phyloP scores from a whole-genome alignment of 2,113 vertebrate species.

The Cacatua alba region DNA sequence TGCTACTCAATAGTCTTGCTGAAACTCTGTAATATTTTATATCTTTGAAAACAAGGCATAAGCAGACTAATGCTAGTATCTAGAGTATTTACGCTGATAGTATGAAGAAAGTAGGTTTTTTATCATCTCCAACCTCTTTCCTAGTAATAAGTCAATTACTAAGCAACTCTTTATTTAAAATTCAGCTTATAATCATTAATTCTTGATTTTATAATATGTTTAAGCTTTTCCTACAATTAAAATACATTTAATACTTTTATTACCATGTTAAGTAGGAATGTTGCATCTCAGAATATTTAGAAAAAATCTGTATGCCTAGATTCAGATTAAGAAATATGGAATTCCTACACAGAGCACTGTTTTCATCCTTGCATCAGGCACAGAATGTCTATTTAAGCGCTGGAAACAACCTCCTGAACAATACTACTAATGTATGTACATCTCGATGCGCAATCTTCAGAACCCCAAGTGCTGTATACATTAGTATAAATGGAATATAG shows the following conservation, averaged over 20 bases:
- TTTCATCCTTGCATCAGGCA: background rate
- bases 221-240: background rate
- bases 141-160: background rate
- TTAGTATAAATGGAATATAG: background rate
- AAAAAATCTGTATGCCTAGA: background rate
- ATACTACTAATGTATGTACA: accelerated
- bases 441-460: background rate
- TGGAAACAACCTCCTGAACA: background rate
- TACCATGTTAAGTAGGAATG: background rate
- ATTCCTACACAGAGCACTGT: background rate
- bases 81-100: background rate
- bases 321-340: background rate
- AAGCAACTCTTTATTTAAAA: background rate
- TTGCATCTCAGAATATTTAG: background rate
- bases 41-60: background rate
- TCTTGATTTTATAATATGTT: too few species aligned
- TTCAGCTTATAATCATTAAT: background rate
- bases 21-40: background rate
- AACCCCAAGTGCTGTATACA: background rate
- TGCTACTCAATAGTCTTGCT: background rate
- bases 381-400: background rate
- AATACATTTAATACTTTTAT: background rate
- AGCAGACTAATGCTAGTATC: background rate
- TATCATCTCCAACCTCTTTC: background rate
- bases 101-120: background rate